Conservation (phyloP, 2,888 invertebrate genomes). For the Tetramorium bicarinatum region DNA sequence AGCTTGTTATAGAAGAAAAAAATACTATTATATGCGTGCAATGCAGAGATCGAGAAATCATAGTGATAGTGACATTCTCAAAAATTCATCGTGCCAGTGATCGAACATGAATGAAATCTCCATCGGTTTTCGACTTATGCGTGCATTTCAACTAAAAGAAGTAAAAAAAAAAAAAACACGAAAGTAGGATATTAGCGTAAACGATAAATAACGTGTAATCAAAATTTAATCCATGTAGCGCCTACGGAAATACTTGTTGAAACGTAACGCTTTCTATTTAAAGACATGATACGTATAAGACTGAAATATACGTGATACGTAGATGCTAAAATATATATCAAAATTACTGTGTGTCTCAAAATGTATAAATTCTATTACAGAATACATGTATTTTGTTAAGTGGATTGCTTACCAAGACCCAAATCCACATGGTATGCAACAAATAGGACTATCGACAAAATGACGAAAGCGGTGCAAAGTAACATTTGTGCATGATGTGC, state of each 20-base stretch:
- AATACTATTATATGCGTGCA: conserved; percentile 79
- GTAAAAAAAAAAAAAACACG: background rate
- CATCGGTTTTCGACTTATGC: conserved; percentile 51
- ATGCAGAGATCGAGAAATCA: conserved; percentile 77
- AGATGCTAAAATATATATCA: conserved; percentile 62
- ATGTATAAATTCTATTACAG: conserved; percentile 71
- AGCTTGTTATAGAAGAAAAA: conserved; percentile 46
- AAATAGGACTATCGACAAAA: conserved; percentile 87
- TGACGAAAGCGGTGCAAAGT: conserved; percentile 86
- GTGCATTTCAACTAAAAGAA: conserved; percentile 34
- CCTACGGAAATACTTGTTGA: conserved; percentile 56
- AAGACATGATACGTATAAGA: conserved; percentile 61
- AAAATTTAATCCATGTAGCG: conserved; percentile 74
- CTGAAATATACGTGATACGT: conserved; percentile 48
- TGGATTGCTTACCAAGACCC: conserved; percentile 86
- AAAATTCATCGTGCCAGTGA: conserved; percentile 78
- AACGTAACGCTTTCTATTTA: conserved; percentile 44
- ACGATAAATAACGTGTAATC: conserved; percentile 51
- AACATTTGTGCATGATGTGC: conserved; percentile 84
- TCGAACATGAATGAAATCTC: conserved; percentile 79
- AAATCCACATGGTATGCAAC: conserved; percentile 87
- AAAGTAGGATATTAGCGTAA: conserved; percentile 38
- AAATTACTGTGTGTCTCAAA: conserved; percentile 57
- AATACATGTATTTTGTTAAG: conserved; percentile 80
- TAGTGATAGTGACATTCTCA: conserved; percentile 75